Percentiles rank a stretch among this genome's conserved stretches.
phyloP scores from a whole-genome alignment of 2,888 invertebrate species.

The Empis stercorea region DNA sequence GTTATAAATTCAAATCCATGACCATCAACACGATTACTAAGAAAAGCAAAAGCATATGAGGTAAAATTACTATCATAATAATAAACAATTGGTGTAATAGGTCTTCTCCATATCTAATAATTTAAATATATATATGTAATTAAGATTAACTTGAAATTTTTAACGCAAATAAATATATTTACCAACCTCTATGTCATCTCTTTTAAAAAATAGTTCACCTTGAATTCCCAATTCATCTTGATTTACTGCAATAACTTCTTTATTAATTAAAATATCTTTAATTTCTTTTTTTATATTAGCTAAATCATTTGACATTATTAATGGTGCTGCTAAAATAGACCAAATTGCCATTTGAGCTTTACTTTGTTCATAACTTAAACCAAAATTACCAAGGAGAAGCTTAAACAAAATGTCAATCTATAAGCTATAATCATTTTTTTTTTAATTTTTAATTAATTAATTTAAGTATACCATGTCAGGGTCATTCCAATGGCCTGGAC shows the following conservation, averaged over 20 bases:
- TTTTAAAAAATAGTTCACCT: constrained; percentile 39
- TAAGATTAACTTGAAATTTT: too few species aligned
- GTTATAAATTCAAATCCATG: constrained; percentile 27
- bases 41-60: constrained; percentile 39
- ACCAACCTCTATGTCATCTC: constrained; percentile 30
- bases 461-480: constrained; percentile 46
- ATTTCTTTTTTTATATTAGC: constrained; percentile 44
- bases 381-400: constrained; percentile 49
- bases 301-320: constrained; percentile 59
- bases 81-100: constrained; percentile 27
- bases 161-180: too few species aligned
- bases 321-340: constrained; percentile 57
- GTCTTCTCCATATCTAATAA: constrained; percentile 34
- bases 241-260: constrained; percentile 46
- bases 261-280: constrained; percentile 48
- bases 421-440: too few species aligned
- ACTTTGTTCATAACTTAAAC: constrained; percentile 52
- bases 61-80: too few species aligned
- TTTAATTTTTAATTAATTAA: not conserved
- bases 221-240: constrained; percentile 55
- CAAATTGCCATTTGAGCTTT: constrained; percentile 63
- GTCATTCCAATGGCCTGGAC: constrained; percentile 59
- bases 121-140: too few species aligned
- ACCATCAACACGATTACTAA: constrained; percentile 36
- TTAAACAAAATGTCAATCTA: constrained; percentile 16